Conservation (phyloP, 2,797 vertebrate genomes). For the Dermochelys coriacea region DNA sequence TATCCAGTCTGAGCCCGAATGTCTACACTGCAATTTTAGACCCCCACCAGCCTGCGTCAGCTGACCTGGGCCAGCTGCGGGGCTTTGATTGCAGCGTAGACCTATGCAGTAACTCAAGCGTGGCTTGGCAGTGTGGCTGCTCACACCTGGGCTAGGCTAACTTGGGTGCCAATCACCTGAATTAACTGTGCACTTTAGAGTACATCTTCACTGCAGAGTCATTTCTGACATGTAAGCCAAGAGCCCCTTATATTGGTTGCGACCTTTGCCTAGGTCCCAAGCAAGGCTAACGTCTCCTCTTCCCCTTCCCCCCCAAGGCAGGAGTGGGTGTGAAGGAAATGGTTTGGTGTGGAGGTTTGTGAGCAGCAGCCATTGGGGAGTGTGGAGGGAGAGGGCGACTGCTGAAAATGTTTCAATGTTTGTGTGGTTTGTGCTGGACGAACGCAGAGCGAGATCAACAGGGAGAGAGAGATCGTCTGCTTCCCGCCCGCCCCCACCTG, state of each 20-base stretch:
- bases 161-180: not conserved
- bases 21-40: not conserved
- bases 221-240: not conserved
- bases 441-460: not conserved
- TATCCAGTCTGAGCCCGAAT: not conserved
- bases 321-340: not conserved
- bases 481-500: not conserved
- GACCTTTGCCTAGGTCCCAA: not conserved
- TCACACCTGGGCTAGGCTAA: not conserved
- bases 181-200: not conserved
- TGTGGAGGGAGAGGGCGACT: not conserved
- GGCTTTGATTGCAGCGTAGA: not conserved
- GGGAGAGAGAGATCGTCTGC: not conserved
- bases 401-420: not conserved
- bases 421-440: not conserved
- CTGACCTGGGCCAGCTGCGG: not conserved
- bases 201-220: no score
- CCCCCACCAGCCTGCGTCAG: not conserved
- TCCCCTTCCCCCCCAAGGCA: not conserved
- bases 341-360: not conserved
- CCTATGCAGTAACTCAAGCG: not conserved
- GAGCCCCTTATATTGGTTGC: not conserved
- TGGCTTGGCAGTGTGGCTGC: not conserved
- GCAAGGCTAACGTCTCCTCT: not conserved
- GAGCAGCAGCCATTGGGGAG: not conserved